Conservation (phyloP, 2,888 invertebrate species). For the Graphium colonna region DNA sequence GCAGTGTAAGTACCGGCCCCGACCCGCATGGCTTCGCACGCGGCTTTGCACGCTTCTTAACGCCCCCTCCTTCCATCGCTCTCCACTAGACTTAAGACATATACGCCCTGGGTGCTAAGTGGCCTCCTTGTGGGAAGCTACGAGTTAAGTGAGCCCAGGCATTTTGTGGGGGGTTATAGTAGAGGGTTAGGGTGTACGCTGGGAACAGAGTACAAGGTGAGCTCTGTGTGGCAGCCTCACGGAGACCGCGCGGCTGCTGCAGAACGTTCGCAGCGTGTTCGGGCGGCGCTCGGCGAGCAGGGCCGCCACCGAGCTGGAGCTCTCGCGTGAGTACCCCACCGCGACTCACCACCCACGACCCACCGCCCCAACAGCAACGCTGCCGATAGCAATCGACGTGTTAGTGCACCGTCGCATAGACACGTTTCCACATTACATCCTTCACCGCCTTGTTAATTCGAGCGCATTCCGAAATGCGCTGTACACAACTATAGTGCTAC, state of each 20-base stretch:
- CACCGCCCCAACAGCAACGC: slow-evolving; percentile 37
- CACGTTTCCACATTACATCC: neutral
- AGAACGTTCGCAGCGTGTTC: slow-evolving; percentile 96
- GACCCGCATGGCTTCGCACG: slow-evolving; percentile 35
- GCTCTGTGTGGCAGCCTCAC: slow-evolving; percentile 88
- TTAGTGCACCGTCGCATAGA: too few species aligned
- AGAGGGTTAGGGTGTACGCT: slow-evolving; percentile 58
- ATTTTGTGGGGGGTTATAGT: neutral
- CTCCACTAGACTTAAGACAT: too few species aligned
- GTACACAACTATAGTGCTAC: too few species aligned
- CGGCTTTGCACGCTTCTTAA: slow-evolving; percentile 33
- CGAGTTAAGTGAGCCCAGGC: too few species aligned
- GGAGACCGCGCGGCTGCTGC: slow-evolving; percentile 97
- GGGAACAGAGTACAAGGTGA: too few species aligned
- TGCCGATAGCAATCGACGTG: neutral
- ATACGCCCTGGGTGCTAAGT: too few species aligned
- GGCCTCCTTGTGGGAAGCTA: too few species aligned
- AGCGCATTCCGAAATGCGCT: too few species aligned
- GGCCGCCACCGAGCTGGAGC: slow-evolving; percentile 92
- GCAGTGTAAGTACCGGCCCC: slow-evolving; percentile 88
- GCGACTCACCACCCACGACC: slow-evolving; percentile 39
- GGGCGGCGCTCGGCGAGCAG: slow-evolving; percentile 87
- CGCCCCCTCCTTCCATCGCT: too few species aligned
- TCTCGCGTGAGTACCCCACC: slow-evolving; percentile 91
- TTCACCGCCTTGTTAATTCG: neutral